Evolutionary conservation across 2,797 vertebrate genomes (phyloP), one percentile per base, ranked within the genome.

Genomic region (Mormyrus hasselquistii): DNA sequence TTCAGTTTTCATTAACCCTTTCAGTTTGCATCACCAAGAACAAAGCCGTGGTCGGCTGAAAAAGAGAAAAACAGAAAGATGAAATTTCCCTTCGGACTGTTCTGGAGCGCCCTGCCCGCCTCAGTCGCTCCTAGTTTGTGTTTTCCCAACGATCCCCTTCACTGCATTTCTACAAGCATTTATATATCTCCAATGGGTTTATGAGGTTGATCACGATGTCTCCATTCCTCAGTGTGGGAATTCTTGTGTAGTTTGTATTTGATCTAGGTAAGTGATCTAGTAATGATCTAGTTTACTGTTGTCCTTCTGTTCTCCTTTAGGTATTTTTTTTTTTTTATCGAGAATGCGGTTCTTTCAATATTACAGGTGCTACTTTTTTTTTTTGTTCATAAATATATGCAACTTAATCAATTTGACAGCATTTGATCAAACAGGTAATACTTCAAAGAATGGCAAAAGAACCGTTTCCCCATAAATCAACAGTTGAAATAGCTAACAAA

Each of bases 1-100:
- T 88, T 86, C 50, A 53, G 87, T 88, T 90, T 73, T 90, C 59
- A 53, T 88, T 90, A 90, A 90, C 89, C 89, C 89, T 90, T 90
- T 90, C 89, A 29, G 34, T 88, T 65, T 79, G 87, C 41, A 62
- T 90, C 89, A 90, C 44, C n/a, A 4, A 69, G 79, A 84, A 69
- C 8, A 88, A 88, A 85, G 62, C 41, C 86, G 76, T 65, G 29
- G 47, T 55, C 12, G 47, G 53, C 52, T 62, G 47, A 88, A 59
- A 89, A 50, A 49, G 5, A 86, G 55, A 59, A 49, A 89, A 79
- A 73, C 55, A 34, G 59, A 86, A 69, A 62, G 22, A 47, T 12
- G n/a, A 62, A 86, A 62, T 89, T 86, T 57, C 89, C 34, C 50
- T 29, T 65, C n/a, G 19, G 57, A 86, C 82, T n/a, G 22, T 34